Percentiles rank a stretch among this genome's conserved stretches.
Evolutionary conservation across 2,113 vertebrate species (phyloP).

Genomic region (Cygnus atratus): DNA sequence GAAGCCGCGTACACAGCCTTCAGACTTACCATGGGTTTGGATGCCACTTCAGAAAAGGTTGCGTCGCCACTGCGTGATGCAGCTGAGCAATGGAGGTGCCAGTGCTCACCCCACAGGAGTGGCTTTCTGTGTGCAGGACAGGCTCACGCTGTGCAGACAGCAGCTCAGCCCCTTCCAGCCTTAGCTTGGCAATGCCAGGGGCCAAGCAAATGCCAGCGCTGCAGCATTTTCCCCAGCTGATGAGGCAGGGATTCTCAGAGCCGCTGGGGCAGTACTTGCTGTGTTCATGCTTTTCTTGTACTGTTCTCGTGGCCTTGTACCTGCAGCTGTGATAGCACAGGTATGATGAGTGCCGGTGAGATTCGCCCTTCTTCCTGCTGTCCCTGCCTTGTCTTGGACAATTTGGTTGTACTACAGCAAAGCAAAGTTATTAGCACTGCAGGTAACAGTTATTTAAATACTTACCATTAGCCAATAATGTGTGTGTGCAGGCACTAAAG

Average conservation of each 20-base stretch:
- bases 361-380: neutral
- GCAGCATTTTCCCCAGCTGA: neutral
- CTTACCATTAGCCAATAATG: neutral
- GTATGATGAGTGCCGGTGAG: neutral
- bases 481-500: neutral
- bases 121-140: neutral
- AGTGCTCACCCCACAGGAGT: accelerated
- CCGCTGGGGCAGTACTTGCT: neutral
- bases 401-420: neutral
- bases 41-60: neutral
- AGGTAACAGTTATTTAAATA: neutral
- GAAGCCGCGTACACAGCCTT: neutral
- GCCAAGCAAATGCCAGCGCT: no score
- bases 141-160: accelerated
- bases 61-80: neutral
- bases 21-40: accelerated
- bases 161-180: neutral
- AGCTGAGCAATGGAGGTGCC: neutral
- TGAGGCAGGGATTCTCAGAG: neutral
- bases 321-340: neutral
- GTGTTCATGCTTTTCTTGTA: neutral
- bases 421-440: neutral
- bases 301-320: neutral
- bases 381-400: neutral
- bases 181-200: no score